Evolutionary conservation across 35 echinoderm and acorn worm species (phyloP), one percentile per base, ranked within the genome.

Genomic region (Heliocidaris erythrogramma): DNA sequence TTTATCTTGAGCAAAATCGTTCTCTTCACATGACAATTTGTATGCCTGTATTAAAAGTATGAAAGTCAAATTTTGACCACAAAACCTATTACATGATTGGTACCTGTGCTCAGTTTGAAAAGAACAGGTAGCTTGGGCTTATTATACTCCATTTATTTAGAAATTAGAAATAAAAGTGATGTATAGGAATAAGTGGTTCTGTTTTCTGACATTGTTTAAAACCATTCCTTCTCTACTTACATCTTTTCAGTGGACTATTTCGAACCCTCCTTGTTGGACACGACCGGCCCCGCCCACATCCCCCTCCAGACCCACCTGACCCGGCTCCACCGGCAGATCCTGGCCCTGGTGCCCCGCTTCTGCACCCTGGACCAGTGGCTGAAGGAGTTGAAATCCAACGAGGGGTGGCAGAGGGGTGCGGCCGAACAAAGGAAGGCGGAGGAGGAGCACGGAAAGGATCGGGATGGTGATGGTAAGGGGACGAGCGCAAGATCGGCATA

Each of bases 271-370:
- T 49, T 95, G 9, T 93, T 95, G 48, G 96, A 97, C 24, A 59
- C 31, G 17, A 31, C 21, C 24, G 95, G 86, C 49, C 95, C 94
- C 85, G 85, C 96, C 30, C 94, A 97, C 71, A 92, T 99, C 21
- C 96, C 96, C 12, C 48, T 97, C 8, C 98, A 99, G 97, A 95
- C 97, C 14, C 98, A 99, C 48, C 85, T 99, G 85, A 97, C 94
- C 42, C 94, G 98, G 21, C 95, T 99, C 52, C 98, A 99, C 49
- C 96, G 98, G 13, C 97, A 99, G 95, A 91, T 99, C n/a, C 85
- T 99, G 31, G 97, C 98, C 24, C 93, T 99, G 91, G 96, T 99
- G 35, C 98, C 97, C 2, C 86, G 97, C 27, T 99, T 95, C 92
- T 97, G 97, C 71, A 71, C 93, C 94, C 96, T 97, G 7, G 98